Conservation (phyloP, 2,113 vertebrate species). For the Arenaria interpres region DNA sequence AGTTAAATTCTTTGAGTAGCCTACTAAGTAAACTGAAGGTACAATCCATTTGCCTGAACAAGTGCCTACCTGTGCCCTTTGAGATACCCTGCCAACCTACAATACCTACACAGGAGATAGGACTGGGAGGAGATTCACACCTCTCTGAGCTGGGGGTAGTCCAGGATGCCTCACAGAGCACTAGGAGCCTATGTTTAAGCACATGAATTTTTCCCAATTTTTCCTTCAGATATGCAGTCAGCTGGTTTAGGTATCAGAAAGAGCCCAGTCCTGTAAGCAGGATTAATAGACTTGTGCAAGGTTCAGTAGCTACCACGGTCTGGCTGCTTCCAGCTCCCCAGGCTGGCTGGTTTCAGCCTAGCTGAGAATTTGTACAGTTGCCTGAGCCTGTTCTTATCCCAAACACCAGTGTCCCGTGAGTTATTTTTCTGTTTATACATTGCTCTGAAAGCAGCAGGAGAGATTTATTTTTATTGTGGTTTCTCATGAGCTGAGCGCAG, state of each 20-base stretch:
- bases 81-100: neutral
- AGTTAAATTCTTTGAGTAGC: neutral
- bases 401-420: neutral
- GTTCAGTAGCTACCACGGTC: neutral
- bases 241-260: neutral
- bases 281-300: neutral
- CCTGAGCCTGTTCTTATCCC: neutral
- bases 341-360: neutral
- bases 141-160: neutral
- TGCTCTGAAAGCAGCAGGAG: neutral
- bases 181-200: neutral
- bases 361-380: neutral
- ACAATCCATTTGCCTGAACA: neutral
- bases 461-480: neutral
- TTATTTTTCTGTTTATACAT: neutral
- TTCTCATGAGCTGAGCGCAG: neutral
- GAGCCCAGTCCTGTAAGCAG: neutral
- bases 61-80: neutral
- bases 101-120: rapidly evolving
- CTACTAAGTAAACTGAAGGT: neutral
- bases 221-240: neutral
- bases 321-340: neutral
- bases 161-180: neutral
- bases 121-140: rapidly evolving
- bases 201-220: neutral